A percentile compares a stretch with the other conserved stretches of the same genome.
phyloP scores from a whole-genome alignment of 1,140 invertebrate species.

The Ectropis grisescens region DNA sequence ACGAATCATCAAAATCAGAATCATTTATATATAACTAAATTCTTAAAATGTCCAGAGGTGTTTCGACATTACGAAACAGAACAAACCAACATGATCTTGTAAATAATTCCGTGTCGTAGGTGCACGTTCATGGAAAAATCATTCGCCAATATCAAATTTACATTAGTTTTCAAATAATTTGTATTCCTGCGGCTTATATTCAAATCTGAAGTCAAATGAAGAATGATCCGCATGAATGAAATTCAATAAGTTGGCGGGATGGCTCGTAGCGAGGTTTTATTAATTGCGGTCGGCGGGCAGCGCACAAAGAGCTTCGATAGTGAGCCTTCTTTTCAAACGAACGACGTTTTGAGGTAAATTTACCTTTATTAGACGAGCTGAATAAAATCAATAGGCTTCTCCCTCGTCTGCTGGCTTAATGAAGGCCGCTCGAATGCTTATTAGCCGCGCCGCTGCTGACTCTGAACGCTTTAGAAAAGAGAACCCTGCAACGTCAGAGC shows the following conservation, averaged over 20 bases:
- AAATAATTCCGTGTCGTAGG: too few species aligned
- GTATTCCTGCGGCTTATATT: too few species aligned
- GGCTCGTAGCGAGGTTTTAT: constrained; percentile 18
- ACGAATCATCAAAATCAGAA: too few species aligned
- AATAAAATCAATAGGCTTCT: constrained; percentile 43
- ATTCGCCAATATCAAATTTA: too few species aligned
- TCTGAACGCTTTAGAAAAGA: constrained; percentile 32
- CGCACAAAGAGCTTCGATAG: constrained; percentile 29
- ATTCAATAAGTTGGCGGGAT: constrained; percentile 8
- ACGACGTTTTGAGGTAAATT: constrained; percentile 31
- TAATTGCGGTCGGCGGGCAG: constrained; percentile 21
- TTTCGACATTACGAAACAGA: too few species aligned
- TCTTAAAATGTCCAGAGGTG: too few species aligned
- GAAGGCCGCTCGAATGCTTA: constrained; percentile 50
- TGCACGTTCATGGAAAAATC: too few species aligned
- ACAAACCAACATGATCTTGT: too few species aligned
- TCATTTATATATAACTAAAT: too few species aligned
- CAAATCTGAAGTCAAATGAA: constrained; percentile 18
- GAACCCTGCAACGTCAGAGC: constrained; percentile 37
- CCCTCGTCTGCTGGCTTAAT: constrained; percentile 34
- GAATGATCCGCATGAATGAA: constrained; percentile 10
- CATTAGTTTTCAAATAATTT: too few species aligned
- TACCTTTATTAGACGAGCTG: constrained; percentile 43
- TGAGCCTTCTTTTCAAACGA: constrained; percentile 26
- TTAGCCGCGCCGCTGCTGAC: constrained; percentile 37